phyloP scores from a whole-genome alignment of 2,888 invertebrate species.

The Leptinotarsa haldemani region DNA sequence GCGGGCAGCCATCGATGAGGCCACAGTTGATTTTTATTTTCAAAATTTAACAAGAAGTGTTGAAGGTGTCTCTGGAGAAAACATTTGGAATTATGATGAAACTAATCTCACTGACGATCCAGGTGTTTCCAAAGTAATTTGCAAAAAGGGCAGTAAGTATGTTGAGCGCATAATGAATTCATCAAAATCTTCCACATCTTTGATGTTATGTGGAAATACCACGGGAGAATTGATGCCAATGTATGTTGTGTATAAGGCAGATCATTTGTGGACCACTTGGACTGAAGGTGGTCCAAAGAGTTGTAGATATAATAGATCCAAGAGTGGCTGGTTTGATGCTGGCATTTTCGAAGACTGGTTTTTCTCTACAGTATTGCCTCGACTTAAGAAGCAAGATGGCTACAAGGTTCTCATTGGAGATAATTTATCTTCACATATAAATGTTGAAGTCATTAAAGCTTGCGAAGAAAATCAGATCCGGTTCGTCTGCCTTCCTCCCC shows the following conservation, averaged over 20 bases:
- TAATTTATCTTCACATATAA: constrained; percentile 39
- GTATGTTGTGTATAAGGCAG: constrained; percentile 39
- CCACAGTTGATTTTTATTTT: neutral
- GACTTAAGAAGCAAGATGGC: constrained; percentile 39
- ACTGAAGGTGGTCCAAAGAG: constrained; percentile 26
- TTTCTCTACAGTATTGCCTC: constrained; percentile 30
- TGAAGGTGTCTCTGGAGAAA: neutral
- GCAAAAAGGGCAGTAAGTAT: constrained; percentile 46
- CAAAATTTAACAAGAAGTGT: neutral
- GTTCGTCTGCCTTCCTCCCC: neutral
- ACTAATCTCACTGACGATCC: neutral
- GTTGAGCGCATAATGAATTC: constrained; percentile 47
- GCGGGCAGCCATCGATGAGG: neutral
- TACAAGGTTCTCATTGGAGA: constrained; percentile 55
- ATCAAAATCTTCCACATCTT: constrained; percentile 26
- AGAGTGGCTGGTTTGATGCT: constrained; percentile 37
- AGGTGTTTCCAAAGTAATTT: too few relatives aligned
- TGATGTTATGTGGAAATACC: constrained; percentile 31
- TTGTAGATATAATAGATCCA: constrained; percentile 30
- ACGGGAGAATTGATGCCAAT: constrained; percentile 31
- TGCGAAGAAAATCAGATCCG: neutral
- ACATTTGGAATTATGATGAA: neutral
- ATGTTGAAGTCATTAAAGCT: neutral
- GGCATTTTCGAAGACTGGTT: constrained; percentile 40
- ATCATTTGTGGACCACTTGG: constrained; percentile 27